Evolutionary conservation across 2,113 vertebrate species (phyloP), one percentile per base, ranked within the genome.

Genomic region (Meriones unguiculatus): DNA sequence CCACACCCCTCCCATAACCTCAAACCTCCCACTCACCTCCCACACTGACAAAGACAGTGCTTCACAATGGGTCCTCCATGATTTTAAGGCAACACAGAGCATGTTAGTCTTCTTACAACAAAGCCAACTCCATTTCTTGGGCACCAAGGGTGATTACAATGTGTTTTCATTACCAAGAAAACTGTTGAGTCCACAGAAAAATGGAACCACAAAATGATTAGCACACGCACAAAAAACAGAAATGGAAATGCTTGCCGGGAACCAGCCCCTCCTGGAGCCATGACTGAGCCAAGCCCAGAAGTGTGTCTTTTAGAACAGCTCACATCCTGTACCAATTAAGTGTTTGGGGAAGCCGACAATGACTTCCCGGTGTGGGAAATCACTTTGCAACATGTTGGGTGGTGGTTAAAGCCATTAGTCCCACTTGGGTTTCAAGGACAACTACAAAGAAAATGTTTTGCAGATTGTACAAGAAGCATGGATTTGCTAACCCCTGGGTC

Each of bases 391-490:
- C n/a, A 1, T 0, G 38, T 38, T 24, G 78, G 86, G 77, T 95
- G 86, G 82, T 95, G 81, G 96, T 97, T 97, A 95, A 85, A 97
- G 96, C 95, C 91, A 94, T 98, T 97, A 95, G 93, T 87, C 90
- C 94, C 95, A 75, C 91, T 96, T 85, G 92, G 93, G 72, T 28
- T 95, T 97, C 94, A 84, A 91, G 91, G 91, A 87, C 73, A 90
- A 90, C 81, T 87, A 96, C 86, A 94, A 97, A 97, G 97, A 95
- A 97, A 97, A 90, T 93, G 88, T 97, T 96, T 81, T 85, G 89
- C 97, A 92, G 95, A 96, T 65, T 93, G 95, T 4, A 2, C 75
- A 70, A 57, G 92, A 54, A 91, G 89, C 90, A 77, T 41, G 77
- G 90, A 93, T 95, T 90, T 95, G 94, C 38, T 88, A 78, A 77